Percentiles rank a stretch among this genome's conserved stretches.
Evolutionary conservation across 1,140 invertebrate species (phyloP).

Genomic region (Parasteatoda tepidariorum): DNA sequence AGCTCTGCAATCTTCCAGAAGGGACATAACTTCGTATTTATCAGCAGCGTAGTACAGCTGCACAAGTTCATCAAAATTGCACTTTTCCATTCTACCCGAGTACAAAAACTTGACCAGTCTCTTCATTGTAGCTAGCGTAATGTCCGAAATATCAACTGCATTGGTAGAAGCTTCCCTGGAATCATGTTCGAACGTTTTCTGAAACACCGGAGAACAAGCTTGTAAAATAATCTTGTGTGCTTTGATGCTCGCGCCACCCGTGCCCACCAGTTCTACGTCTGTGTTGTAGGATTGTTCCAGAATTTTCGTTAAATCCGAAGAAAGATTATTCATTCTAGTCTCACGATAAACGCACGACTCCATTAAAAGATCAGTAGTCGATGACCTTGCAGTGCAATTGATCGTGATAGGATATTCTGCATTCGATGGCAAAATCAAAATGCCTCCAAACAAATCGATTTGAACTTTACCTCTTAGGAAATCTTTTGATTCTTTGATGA

Average conservation of each 20-base stretch:
- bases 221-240: constrained; percentile 78
- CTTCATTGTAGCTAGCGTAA: not conserved
- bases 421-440: no score
- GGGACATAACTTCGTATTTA: not conserved
- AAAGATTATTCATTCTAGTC: not conserved
- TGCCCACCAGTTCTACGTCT: not conserved
- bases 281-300: not conserved
- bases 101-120: not conserved
- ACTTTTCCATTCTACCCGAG: not conserved
- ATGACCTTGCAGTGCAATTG: no score
- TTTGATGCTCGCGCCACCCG: constrained; percentile 68
- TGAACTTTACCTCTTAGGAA: no score
- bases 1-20: not conserved
- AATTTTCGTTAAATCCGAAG: not conserved
- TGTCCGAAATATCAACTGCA: not conserved
- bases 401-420: no score
- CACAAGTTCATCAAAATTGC: not conserved
- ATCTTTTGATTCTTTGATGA: no score
- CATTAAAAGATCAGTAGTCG: no score
- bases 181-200: constrained; percentile 75
- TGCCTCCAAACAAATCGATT: no score
- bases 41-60: not conserved
- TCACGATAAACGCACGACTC: no score
- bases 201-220: constrained; percentile 80
- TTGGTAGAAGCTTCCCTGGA: not conserved